phyloP scores from a whole-genome alignment of 1,140 invertebrate genomes.

The Calephelis nemesis region DNA sequence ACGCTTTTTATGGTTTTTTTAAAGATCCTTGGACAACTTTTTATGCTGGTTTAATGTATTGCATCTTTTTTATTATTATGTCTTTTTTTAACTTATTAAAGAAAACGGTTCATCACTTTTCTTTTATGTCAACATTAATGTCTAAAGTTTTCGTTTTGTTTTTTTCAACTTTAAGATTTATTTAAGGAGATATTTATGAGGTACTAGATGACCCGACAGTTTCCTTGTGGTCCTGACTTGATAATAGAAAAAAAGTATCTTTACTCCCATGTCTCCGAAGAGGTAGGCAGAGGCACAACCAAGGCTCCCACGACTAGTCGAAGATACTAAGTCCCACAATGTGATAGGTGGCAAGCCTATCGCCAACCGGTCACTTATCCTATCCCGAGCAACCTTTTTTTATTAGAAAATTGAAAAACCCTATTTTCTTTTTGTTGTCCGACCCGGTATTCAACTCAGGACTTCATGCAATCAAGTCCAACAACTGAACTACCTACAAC shows the following conservation, averaged over 20 bases:
- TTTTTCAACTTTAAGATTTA: too few species aligned
- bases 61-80: slow-evolving; percentile 4
- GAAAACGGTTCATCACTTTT: not conserved
- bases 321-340: too few species aligned
- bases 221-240: not conserved
- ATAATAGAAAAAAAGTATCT: not conserved
- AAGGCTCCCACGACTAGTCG: too few species aligned
- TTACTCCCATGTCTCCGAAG: too few species aligned
- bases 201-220: not conserved
- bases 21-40: slow-evolving; percentile 23
- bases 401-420: too few species aligned
- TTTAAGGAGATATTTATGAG: not conserved
- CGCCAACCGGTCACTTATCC: not conserved
- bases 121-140: not conserved
- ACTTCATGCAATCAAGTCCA: too few species aligned
- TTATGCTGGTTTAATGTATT: slow-evolving; percentile 10
- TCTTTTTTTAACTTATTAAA: not conserved
- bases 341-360: too few species aligned
- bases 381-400: not conserved
- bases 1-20: slow-evolving; percentile 26
- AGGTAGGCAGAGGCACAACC: too few species aligned
- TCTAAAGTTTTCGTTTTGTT: too few species aligned
- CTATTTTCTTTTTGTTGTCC: too few species aligned
- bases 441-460: too few species aligned
- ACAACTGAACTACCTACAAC: too few species aligned